phyloP scores from a whole-genome alignment of 2,797 vertebrate genomes.

The Dicrostonyx torquatus region DNA sequence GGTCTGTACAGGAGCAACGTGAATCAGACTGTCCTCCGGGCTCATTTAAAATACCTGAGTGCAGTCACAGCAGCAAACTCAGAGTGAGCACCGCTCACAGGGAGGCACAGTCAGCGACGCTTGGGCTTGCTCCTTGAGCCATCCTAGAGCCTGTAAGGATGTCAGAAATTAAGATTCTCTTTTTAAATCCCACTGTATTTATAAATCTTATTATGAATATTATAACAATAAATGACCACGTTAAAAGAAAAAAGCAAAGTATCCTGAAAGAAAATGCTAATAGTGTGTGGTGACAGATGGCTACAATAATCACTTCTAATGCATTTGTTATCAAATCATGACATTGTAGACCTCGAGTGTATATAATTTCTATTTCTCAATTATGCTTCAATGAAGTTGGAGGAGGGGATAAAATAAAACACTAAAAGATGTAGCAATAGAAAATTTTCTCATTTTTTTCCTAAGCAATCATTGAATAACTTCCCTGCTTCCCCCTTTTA shows the following conservation, averaged over 20 bases:
- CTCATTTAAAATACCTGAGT: slow-evolving; percentile 37
- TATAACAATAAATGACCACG: slow-evolving; percentile 27
- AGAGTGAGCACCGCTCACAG: not conserved
- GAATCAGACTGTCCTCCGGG: not conserved
- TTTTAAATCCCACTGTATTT: not conserved
- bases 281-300: not conserved
- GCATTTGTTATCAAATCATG: not conserved
- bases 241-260: slow-evolving; percentile 45
- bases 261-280: slow-evolving; percentile 29
- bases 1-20: not conserved
- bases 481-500: not conserved
- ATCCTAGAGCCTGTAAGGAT: slow-evolving; percentile 3
- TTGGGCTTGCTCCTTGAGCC: not conserved
- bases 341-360: not conserved
- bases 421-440: slow-evolving; percentile 12
- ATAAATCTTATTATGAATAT: slow-evolving; percentile 44
- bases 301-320: not conserved
- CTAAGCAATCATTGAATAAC: slow-evolving; percentile 30
- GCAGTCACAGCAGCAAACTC: slow-evolving; percentile 42
- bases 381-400: not conserved
- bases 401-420: not conserved
- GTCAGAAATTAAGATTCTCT: not conserved
- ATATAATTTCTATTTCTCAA: not conserved
- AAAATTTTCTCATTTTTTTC: not conserved
- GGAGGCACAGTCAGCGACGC: slow-evolving; percentile 12